Base-by-base conservation (phyloP, 2,888 invertebrate species). In the Mamestra brassicae region DNA sequence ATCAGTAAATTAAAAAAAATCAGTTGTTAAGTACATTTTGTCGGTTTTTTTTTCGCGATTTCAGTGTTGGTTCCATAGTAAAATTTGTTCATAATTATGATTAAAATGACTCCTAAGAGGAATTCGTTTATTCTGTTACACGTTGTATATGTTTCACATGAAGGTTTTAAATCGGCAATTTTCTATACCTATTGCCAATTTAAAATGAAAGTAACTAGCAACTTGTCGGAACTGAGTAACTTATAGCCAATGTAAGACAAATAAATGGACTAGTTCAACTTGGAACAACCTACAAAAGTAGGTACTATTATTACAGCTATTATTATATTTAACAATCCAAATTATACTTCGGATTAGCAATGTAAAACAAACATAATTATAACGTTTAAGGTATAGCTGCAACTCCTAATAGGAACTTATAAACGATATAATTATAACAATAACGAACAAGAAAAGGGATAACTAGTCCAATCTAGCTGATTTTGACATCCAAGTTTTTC, bases 401-500 rank as follows among this genome's bases (percentile, higher is more conserved):
- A 45, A 57, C 4, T 60, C 7, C 62, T n/a, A 58, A 34, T 54
- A 61, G 11, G 26, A 26, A 17, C n/a, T 42, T 34, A 45, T 54
- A 42, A 17, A 55, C 26, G 13, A 6, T n/a, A 15, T 52, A 67
- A 47, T 36, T 61, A 66, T 69, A 34, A 71, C 47, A 57, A n/a
- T 50, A 57, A 50, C 13, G 8, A 45, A 45, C 45, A 57, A 54
- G 17, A 58, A 71, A 45, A 63, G 45, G 69, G 7, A 34, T 54
- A 70, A 68, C 58, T 54, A 68, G 58, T 61, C 8, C 17, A 76
- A 52, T 72, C 47, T 47, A 62, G 26, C 8, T 26, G 38, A 71
- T 60, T 68, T 36, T 68, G 57, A 55, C 58, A 57, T 65, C 47
- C 34, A 45, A 45, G 50, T 62, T 71, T 85, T 78, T 36, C 54